Evolutionary conservation across 2,888 invertebrate species (phyloP).

Genomic region (Crepidodera aurea): DNA sequence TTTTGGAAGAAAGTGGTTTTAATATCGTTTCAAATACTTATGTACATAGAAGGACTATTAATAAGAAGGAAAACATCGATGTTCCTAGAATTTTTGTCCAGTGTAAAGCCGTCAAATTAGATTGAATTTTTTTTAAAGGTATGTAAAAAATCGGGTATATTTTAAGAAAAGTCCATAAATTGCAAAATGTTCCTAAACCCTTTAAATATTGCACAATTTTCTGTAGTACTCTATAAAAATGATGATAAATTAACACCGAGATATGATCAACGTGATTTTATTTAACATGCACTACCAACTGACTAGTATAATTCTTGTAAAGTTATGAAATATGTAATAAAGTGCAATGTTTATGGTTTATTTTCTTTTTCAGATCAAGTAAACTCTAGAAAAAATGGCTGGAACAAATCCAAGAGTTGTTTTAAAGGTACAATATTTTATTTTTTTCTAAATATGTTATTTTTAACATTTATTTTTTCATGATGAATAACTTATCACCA

Average conservation of each 20-base stretch:
- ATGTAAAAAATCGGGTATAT: too few species aligned
- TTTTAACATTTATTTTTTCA: not conserved
- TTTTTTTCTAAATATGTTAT: too few species aligned
- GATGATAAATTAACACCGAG: constrained; percentile 32
- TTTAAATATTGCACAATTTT: too few species aligned
- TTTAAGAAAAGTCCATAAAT: not conserved
- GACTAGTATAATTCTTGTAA: constrained; percentile 7
- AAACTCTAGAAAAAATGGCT: not conserved
- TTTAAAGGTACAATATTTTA: too few species aligned
- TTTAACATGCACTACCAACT: constrained; percentile 40
- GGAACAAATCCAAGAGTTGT: not conserved
- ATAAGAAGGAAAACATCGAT: constrained; percentile 90
- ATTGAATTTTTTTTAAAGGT: constrained; percentile 1
- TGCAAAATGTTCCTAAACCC: too few species aligned
- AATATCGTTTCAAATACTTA: constrained; percentile 75
- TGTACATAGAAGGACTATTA: constrained; percentile 87
- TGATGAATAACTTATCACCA: constrained; percentile 25
- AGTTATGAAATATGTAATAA: not conserved
- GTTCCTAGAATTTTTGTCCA: constrained; percentile 94
- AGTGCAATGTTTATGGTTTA: not conserved
- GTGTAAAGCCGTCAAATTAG: constrained; percentile 71
- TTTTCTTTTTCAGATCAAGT: not conserved
- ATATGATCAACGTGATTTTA: constrained; percentile 29
- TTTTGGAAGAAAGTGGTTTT: constrained; percentile 79
- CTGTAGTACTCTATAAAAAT: too few species aligned